Base-by-base conservation (phyloP, 1,140 invertebrate genomes). In the Plodia interpunctella region DNA sequence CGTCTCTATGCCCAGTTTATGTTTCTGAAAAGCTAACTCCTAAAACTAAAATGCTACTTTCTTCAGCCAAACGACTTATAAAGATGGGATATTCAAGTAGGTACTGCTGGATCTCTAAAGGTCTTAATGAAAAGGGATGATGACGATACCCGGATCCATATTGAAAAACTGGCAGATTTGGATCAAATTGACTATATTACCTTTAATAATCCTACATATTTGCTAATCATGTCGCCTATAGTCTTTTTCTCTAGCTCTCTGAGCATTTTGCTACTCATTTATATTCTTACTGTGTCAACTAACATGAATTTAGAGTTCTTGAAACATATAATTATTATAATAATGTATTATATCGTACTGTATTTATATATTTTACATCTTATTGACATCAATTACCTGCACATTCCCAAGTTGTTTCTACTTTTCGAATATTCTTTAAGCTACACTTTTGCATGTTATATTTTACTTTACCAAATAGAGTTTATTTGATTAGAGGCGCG, bases 101-200 rank as follows among this genome's bases (percentile, higher is more conserved):
- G n/a, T 57, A 49, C 44, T 57, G 55, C 44, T 57, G 55, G 55
- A 49, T 57, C 19, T 38, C 30, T 1, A 49, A 49, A 10, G 55
- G 55, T 10, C 1, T 18, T 57, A 38, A 10, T 57, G 9, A 15
- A 38, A 10, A 49, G 49, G 10, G 19, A 21, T 21, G 55, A 57
- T n/a, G 32, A 20, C 15, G 15, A 30, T 1, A 19, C 53, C 5
- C 18, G 11, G 3, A 3, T 55, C 25, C 21, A 11, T 17, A 55
- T 55, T n/a, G 28, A 55, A 11, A 30, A 17, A 11, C 13, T 55
- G 4, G n/a, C 3, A 18, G 21, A 55, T 18, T 18, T 55, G 6
- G 53, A 55, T 8, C n/a, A 44, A n/a, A 44, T 15, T 44, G 38
- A 44, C 38, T 44, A 44, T 15, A 44, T 15, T 15, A 44, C n/a